Base-by-base conservation (phyloP, 2,888 invertebrate species). In the Trypoxylon attenuatum region DNA sequence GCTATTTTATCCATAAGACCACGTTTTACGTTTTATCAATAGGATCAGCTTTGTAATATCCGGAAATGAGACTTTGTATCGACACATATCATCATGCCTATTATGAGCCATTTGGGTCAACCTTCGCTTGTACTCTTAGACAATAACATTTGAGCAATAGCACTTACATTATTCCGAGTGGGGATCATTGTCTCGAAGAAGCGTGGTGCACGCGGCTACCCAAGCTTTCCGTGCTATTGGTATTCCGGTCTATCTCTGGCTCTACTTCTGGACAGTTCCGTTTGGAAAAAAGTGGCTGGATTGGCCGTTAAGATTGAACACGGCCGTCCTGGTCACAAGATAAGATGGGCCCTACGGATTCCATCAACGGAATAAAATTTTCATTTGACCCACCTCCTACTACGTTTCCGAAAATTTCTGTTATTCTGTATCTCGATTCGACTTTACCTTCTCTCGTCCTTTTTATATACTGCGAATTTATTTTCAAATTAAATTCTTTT, bases 101-200 rank as follows among this genome's bases (percentile, higher is more conserved):
- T 43, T 50, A 57, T 23, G 41, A 29, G 1, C 51, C 45, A 63
- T 63, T 53, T 63, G 42, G 46, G 62, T 63, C 59, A 53, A 58
- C 42, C 43, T 45, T 21, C 47, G 41, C 27, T 55, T 56, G 51
- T 42, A 56, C 33, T 16, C n/a, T 22, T 61, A 25, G 41, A 61
- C 51, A 61, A 65, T 51, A 61, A 65, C 61, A 56, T 61, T 52
- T 21, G 23, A 18, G 39, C 51, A 15, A 52, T 61, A n/a, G 29
- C 16, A 41, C 33, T 61, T 38, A n/a, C 23, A 61, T 39, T n/a
- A n/a, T n/a, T n/a, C n/a, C 49, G 46, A 22, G 53, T 59, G 53
- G 38, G 49, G 41, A 51, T 46, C 46, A 52, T 56, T 55, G 61
- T 61, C 61, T 61, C 47, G 19, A 13, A 38, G 46, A 29, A 46